phyloP scores from a whole-genome alignment of 1,140 invertebrate species.

The Muscidifurax raptorellus region DNA sequence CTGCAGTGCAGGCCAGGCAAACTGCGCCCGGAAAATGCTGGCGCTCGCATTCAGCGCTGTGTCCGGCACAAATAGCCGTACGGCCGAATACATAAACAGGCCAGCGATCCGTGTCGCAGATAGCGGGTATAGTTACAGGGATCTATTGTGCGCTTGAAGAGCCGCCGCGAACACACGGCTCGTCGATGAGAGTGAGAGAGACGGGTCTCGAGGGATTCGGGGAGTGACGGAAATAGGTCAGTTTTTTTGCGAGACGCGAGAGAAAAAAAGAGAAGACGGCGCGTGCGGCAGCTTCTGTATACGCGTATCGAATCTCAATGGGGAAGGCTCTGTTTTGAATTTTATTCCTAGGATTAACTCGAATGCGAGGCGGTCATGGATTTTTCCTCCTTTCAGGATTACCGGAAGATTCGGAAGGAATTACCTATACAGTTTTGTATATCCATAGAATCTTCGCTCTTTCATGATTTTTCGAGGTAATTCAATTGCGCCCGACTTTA shows the following conservation, averaged over 20 bases:
- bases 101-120: slow-evolving; percentile 50
- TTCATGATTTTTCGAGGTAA: no score
- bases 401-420: not conserved
- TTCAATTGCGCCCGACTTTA: no score
- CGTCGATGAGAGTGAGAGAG: not conserved
- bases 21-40: slow-evolving; percentile 48
- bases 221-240: not conserved
- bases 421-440: not conserved
- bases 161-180: not conserved
- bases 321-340: not conserved
- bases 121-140: slow-evolving; percentile 38
- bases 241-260: not conserved
- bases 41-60: slow-evolving; percentile 18
- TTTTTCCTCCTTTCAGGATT: not conserved
- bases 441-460: no score
- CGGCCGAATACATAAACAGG: slow-evolving; percentile 47
- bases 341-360: not conserved
- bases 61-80: slow-evolving; percentile 49
- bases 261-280: no score
- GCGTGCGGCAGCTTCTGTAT: not conserved
- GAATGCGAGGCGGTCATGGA: not conserved
- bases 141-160: slow-evolving; percentile 45
- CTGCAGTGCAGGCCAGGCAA: not conserved
- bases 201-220: not conserved
- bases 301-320: not conserved